A percentile compares a stretch with the other conserved stretches of the same genome.
Conservation (phyloP, 2,113 vertebrate species). For the Lepus timidus region DNA sequence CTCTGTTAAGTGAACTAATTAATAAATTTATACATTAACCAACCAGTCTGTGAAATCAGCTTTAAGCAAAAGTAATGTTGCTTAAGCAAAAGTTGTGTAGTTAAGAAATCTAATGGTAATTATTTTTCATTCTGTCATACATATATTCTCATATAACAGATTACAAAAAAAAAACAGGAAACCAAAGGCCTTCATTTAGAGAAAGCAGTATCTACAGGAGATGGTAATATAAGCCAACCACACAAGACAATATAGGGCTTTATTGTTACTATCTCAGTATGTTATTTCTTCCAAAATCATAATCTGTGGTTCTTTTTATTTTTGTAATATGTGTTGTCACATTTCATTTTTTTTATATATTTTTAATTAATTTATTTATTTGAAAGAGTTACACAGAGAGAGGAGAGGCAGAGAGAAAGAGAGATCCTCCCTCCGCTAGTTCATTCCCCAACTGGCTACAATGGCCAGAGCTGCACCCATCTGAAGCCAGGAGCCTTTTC, state of each 20-base stretch:
- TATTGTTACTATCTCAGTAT: not conserved
- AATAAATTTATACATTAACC: not conserved
- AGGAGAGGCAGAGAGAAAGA: too few species aligned
- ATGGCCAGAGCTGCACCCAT: too few species aligned
- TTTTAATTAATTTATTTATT: too few species aligned
- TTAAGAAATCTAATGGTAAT: not conserved
- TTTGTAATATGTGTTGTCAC: too few species aligned
- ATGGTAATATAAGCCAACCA: not conserved
- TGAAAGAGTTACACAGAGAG: too few species aligned
- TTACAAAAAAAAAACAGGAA: not conserved
- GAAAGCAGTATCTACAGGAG: not conserved
- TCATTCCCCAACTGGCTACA: too few species aligned
- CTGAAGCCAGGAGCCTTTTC: too few species aligned
- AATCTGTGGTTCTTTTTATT: not conserved
- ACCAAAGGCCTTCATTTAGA: not conserved
- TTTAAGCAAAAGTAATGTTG: slow-evolving; percentile 13
- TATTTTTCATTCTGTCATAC: not conserved
- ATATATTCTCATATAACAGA: not conserved
- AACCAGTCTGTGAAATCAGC: not conserved
- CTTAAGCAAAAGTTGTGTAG: too few species aligned
- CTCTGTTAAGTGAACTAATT: not conserved
- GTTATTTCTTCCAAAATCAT: not conserved
- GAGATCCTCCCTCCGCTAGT: too few species aligned
- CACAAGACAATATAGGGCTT: not conserved
- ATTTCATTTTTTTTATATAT: too few species aligned